phyloP scores from a whole-genome alignment of 2,888 invertebrate genomes.

The Thyatira batis region DNA sequence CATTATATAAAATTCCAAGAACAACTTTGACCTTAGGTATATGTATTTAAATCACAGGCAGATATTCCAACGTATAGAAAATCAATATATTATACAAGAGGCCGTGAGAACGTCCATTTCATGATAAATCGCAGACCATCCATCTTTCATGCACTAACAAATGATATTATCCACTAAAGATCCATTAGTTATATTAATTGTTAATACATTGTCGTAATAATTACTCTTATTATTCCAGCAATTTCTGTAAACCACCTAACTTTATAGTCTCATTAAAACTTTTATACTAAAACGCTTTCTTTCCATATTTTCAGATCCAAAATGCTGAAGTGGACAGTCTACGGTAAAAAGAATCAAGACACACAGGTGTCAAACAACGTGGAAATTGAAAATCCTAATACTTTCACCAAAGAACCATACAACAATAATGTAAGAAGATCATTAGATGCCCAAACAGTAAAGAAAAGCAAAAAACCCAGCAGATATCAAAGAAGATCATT shows the following conservation, averaged over 20 bases:
- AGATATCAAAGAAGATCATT: conserved; percentile 73
- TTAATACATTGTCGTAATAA: not conserved
- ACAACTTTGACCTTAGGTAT: no score
- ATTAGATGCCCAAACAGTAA: conserved; percentile 66
- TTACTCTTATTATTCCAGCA: no score
- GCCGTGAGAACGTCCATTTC: not conserved
- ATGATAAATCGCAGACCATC: not conserved
- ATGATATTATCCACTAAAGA: not conserved
- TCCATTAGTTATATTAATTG: not conserved
- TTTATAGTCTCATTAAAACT: not conserved
- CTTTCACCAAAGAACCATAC: conserved; percentile 44
- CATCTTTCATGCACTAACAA: not conserved
- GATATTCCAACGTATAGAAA: not conserved
- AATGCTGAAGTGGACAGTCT: conserved; percentile 86
- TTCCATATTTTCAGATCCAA: conserved; percentile 60
- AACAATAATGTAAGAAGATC: conserved; percentile 58
- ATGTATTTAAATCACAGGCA: no score
- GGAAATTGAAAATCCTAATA: conserved; percentile 42
- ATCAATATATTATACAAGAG: not conserved
- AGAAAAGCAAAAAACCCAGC: conserved; percentile 73
- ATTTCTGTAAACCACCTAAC: not conserved
- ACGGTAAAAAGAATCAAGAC: conserved; percentile 73
- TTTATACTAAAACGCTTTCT: not conserved
- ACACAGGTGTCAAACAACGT: conserved; percentile 40
- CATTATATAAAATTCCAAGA: no score